phyloP scores from a whole-genome alignment of 2,888 invertebrate species.

The Diaprepes abbreviatus region DNA sequence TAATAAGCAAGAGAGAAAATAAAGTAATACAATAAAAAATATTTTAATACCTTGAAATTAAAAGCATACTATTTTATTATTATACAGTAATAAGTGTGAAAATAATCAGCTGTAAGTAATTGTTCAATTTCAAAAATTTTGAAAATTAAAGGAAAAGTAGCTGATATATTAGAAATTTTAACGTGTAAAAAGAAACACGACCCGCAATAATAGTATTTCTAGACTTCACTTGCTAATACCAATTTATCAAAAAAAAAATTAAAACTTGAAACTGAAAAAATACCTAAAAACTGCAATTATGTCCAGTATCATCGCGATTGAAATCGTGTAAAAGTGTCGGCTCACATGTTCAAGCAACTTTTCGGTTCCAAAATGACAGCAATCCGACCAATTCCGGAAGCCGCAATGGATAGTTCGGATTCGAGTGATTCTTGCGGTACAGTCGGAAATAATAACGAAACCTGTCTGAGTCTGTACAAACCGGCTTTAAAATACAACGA shows the following conservation, averaged over 20 bases:
- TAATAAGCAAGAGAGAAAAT: conserved; percentile 43
- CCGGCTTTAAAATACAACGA: conserved; percentile 64
- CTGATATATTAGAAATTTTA: background rate
- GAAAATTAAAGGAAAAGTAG: background rate
- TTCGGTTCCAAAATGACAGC: conserved; percentile 60
- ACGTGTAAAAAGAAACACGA: too few relatives aligned
- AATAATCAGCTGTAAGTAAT: background rate
- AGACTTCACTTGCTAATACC: too few relatives aligned
- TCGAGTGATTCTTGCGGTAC: conserved; percentile 65
- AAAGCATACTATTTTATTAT: conserved; percentile 40
- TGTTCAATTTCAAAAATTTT: too few relatives aligned
- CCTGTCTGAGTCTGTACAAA: conserved; percentile 59
- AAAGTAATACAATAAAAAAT: conserved; percentile 23
- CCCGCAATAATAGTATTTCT: too few relatives aligned
- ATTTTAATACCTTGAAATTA: conserved; percentile 29
- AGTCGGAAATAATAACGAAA: conserved; percentile 56
- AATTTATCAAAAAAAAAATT: too few relatives aligned
- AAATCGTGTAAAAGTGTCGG: conserved; percentile 16
- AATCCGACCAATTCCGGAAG: conserved; percentile 62
- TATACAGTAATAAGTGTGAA: conserved; percentile 23
- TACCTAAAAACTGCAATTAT: background rate
- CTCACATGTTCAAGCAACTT: conserved; percentile 46
- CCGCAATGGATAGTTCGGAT: conserved; percentile 64
- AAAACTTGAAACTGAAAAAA: too few relatives aligned
- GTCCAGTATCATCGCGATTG: background rate